Evolutionary conservation across 2,888 invertebrate species (phyloP).

Genomic region (Abrostola tripartita): DNA sequence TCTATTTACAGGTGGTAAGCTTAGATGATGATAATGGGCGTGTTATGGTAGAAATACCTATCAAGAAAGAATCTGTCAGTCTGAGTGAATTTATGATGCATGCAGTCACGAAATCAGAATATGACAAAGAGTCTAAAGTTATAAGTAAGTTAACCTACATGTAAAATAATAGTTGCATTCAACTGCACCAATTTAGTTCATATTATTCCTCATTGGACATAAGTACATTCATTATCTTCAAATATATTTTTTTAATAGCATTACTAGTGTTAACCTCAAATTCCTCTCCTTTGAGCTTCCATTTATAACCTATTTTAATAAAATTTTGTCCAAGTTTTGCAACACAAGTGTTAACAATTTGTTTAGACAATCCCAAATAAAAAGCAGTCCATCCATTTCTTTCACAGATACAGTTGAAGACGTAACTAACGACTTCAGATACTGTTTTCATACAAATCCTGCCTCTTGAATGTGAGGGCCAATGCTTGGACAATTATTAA

Average conservation of each 20-base stretch:
- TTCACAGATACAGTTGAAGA: conserved; percentile 70
- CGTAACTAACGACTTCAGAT: conserved; percentile 63
- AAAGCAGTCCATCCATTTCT: conserved; percentile 49
- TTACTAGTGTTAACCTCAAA: too few species aligned
- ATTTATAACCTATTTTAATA: too few species aligned
- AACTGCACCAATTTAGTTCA: too few species aligned
- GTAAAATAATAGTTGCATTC: too few species aligned
- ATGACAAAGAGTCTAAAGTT: conserved; percentile 93
- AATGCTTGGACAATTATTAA: conserved; percentile 57
- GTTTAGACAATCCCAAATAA: conserved; percentile 3
- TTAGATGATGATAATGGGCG: conserved; percentile 95
- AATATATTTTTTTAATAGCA: too few species aligned
- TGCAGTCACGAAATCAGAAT: conserved; percentile 94
- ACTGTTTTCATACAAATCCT: conserved; percentile 58
- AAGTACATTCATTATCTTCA: too few species aligned
- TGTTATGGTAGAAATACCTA: conserved; percentile 92
- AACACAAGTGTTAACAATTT: conserved; percentile 12
- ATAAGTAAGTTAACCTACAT: conserved; percentile 91
- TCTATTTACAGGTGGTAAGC: conserved; percentile 90
- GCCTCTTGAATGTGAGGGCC: conserved; percentile 61
- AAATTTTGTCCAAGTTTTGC: conserved; percentile 49
- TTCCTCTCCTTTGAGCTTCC: too few species aligned
- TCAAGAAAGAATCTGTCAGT: conserved; percentile 90
- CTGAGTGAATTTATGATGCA: conserved; percentile 94
- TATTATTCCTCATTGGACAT: too few species aligned